phyloP scores from a whole-genome alignment of 2,113 vertebrate species.

The Corythoichthys intestinalis region DNA sequence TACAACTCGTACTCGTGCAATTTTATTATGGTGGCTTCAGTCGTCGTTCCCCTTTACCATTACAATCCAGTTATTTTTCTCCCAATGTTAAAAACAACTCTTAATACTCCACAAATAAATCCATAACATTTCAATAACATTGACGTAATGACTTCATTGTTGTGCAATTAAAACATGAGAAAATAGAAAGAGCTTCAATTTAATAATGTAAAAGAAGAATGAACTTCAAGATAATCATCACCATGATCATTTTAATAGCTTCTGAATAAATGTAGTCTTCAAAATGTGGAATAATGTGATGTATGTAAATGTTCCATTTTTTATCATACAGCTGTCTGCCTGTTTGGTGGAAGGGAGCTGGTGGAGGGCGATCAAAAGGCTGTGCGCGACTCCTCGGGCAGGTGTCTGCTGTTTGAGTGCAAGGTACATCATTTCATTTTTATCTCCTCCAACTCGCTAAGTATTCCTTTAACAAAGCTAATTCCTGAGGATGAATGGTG shows the following conservation, averaged over 20 bases:
- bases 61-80: too few species aligned
- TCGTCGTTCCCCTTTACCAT: too few species aligned
- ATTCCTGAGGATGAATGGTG: neutral
- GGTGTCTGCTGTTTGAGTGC: conserved; percentile 91
- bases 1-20: too few species aligned
- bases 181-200: neutral
- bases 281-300: neutral
- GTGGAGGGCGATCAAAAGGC: conserved; percentile 87
- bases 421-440: conserved; percentile 76
- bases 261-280: neutral
- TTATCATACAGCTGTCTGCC: conserved; percentile 78
- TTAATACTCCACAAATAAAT: neutral
- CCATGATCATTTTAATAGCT: neutral
- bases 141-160: neutral
- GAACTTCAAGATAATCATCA: neutral
- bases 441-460: conserved; percentile 10
- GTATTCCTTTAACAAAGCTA: neutral
- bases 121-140: neutral
- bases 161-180: neutral
- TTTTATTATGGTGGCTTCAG: too few species aligned
- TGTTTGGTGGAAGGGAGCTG: conserved; percentile 85
- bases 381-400: conserved; percentile 82
- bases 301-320: neutral
- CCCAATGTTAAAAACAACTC: too few species aligned
- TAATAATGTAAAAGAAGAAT: neutral